Base-by-base conservation (phyloP, 1,140 invertebrate genomes). In the Heliconius hewitsoni region DNA sequence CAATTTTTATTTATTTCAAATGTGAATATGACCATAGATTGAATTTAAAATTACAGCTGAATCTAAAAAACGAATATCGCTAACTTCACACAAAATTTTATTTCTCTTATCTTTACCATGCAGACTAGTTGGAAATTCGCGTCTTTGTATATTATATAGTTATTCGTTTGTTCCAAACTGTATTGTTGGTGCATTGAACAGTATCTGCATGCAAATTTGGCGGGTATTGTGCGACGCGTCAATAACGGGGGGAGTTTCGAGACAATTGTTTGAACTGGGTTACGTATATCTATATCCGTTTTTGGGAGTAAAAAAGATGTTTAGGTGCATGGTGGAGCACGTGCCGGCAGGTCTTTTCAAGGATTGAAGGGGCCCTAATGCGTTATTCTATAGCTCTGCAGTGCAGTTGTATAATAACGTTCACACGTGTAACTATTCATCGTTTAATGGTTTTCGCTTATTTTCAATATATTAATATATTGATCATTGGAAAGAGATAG, bases 121-220 rank as follows among this genome's bases (percentile, higher is more conserved):
- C 60, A 70, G 37, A 76, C 37, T n/a, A 46, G 57, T 27, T 70
- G 37, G 18, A 46, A 76, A 39, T 71, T 60, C 74, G 52, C 27
- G 37, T 75, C 55, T 66, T 71, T 71, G 18, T 71, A 71, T 71
- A 71, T 71, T 71, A 71, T 71, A 37, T 71, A 75, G 74, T 75
- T 75, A 42, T 75, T 73, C 73, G 77, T 78, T 73, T 73, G 52
- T 57, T 11, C 55, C 55, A 78, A 78, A 73, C 77, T 78, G 71
- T 78, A 78, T 73, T 77, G 66, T 77, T 71, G 39, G 37, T 73
- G 39, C 71, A 66, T 73, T 77, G 71, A 73, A 76, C 74, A 71
- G 76, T 82, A 82, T 84, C 79, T 81, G 79, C 76, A 84, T 84
- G 81, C 79, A 81, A 82, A 84, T 82, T 82, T 77, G 72, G 66